Percentiles rank a stretch among this genome's conserved stretches.
phyloP scores from a whole-genome alignment of 2,113 vertebrate genomes.

The Gymnobelideus leadbeateri region DNA sequence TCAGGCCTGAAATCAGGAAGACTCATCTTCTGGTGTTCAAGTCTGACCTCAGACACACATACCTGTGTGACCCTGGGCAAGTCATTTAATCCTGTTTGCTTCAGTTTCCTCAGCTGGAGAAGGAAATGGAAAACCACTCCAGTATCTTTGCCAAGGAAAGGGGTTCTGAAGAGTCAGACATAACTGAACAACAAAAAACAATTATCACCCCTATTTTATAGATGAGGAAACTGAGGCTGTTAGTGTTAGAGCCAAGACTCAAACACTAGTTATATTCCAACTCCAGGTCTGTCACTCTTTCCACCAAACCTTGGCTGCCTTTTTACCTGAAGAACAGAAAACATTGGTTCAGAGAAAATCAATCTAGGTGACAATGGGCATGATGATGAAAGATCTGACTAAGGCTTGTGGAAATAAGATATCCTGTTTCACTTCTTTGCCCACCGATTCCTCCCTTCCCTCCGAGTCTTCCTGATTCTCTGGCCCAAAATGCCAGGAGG shows the following conservation, averaged over 20 bases:
- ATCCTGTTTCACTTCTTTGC: not conserved
- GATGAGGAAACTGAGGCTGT: not conserved
- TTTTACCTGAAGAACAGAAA: not conserved
- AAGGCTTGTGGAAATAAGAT: not conserved
- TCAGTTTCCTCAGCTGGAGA: not conserved
- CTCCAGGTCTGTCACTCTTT: not conserved
- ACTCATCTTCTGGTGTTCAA: not conserved
- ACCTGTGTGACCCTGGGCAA: not conserved
- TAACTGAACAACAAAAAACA: not conserved
- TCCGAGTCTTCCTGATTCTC: slow-evolving; percentile 22
- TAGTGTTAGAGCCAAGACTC: not conserved
- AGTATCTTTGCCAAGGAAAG: not conserved
- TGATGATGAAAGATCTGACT: not conserved
- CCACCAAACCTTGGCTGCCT: not conserved
- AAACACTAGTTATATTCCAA: not conserved
- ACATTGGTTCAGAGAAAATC: not conserved
- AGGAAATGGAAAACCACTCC: not conserved
- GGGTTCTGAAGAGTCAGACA: not conserved
- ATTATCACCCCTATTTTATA: not conserved
- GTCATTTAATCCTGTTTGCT: not conserved
- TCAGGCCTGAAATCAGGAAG: too few species aligned
- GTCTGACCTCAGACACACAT: too few species aligned
- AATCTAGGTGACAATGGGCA: not conserved
- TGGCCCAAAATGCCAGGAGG: not conserved
- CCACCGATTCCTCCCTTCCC: not conserved